A percentile compares a stretch with the other conserved stretches of the same genome.
Evolutionary conservation across 2,888 invertebrate genomes (phyloP).

Genomic region (Axea sp.): DNA sequence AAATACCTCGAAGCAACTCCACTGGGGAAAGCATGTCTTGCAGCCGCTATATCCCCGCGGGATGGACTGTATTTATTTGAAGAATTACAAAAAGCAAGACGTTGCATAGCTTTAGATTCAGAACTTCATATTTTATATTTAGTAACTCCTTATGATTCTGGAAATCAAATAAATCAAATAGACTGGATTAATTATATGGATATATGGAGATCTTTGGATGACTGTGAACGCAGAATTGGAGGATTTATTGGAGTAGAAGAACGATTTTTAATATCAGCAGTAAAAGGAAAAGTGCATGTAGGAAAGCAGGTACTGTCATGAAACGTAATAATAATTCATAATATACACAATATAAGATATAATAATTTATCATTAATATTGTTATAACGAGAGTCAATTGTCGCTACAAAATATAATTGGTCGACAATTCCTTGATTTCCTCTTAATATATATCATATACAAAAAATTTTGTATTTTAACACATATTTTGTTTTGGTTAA

Average conservation of each 20-base stretch:
- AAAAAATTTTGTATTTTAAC: too few species aligned
- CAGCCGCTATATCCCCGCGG: constrained; percentile 96
- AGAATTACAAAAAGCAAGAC: constrained; percentile 93
- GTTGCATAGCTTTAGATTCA: constrained; percentile 94
- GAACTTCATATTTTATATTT: constrained; percentile 97
- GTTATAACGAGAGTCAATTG: too few species aligned
- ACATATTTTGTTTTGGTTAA: too few species aligned
- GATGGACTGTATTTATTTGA: constrained; percentile 93
- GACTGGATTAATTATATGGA: constrained; percentile 91
- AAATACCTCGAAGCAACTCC: constrained; percentile 83
- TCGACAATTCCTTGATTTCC: too few species aligned
- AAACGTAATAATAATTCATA: neutral
- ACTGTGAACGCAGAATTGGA: constrained; percentile 91
- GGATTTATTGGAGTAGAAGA: constrained; percentile 94
- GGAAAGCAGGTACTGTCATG: constrained; percentile 69
- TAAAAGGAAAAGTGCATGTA: constrained; percentile 83
- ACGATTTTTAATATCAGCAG: constrained; percentile 88
- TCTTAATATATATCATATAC: too few species aligned
- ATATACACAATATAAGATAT: neutral
- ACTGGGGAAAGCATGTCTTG: constrained; percentile 94
- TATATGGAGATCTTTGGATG: constrained; percentile 89
- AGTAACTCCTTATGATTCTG: constrained; percentile 95
- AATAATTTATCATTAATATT: too few species aligned
- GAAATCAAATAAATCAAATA: constrained; percentile 86
- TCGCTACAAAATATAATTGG: too few species aligned